Percentiles rank a stretch among this genome's conserved stretches.
These are phyloP conservation scores for Epinotia nisella DNA, from an alignment of 2,888 invertebrate genomes.

Conservation along the genomic window DNA sequence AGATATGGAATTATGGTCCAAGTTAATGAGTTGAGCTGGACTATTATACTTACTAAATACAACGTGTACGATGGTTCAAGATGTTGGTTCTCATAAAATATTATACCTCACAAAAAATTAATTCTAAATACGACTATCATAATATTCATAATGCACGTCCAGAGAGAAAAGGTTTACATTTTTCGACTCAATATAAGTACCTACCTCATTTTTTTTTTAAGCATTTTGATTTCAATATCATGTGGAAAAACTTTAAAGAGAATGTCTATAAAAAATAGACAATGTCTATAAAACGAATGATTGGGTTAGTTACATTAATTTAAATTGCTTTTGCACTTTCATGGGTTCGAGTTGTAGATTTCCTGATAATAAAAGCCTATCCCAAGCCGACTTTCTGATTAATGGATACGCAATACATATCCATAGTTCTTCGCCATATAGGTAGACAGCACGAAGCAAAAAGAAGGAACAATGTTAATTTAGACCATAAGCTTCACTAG, in stretches of 20 bases:
- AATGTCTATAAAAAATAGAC: too few species aligned
- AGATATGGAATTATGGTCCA: slow-evolving; percentile 7
- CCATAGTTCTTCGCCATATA: neutral
- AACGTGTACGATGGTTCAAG: neutral
- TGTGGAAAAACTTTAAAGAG: neutral
- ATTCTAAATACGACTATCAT: too few species aligned
- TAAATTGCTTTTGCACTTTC: neutral
- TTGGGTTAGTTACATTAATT: neutral
- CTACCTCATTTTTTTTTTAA: too few species aligned
- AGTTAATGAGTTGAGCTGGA: slow-evolving; percentile 13
- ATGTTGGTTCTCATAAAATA: neutral
- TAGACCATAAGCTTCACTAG: neutral
- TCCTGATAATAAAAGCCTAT: neutral
- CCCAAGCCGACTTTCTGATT: neutral
- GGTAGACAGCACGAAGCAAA: neutral
- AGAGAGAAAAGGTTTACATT: too few species aligned
- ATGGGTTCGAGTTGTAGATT: neutral
- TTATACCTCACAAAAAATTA: too few species aligned
- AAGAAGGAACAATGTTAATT: neutral
- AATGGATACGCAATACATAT: neutral
- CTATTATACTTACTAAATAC: slow-evolving; percentile 4
- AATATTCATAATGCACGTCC: too few species aligned
- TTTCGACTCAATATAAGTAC: too few species aligned
- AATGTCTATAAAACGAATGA: neutral
- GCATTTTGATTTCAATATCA: too few species aligned